phyloP scores from a whole-genome alignment of 2,797 vertebrate species.

The Neomorphus geoffroyi region DNA sequence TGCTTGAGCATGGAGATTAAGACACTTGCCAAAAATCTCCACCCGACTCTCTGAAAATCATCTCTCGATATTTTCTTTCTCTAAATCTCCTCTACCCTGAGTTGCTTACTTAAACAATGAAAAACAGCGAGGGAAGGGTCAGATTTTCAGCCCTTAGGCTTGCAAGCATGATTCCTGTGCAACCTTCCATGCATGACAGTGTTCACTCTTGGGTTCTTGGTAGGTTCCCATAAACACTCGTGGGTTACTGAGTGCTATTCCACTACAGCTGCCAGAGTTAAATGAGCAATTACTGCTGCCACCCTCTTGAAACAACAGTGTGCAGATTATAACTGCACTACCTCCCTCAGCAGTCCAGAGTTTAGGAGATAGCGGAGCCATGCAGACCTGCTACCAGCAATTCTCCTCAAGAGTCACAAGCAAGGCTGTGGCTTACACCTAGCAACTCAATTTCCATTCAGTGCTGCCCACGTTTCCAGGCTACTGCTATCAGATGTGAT shows the following conservation, averaged over 20 bases:
- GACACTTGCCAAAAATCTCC: background rate
- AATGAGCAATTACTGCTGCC: background rate
- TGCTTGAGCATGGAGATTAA: background rate
- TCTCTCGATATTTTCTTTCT: background rate
- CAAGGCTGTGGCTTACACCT: background rate
- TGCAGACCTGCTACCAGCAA: background rate
- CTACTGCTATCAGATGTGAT: too few species aligned
- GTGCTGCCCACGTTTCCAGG: background rate
- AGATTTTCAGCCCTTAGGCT: background rate
- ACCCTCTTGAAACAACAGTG: background rate
- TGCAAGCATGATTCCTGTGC: background rate
- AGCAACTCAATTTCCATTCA: accelerated
- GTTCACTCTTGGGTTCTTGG: background rate
- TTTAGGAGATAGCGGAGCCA: background rate
- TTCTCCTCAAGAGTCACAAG: background rate
- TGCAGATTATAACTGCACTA: background rate
- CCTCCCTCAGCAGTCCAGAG: background rate
- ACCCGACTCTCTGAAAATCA: background rate
- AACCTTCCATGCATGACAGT: accelerated
- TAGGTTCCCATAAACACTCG: background rate
- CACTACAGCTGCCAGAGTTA: background rate
- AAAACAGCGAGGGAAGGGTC: background rate
- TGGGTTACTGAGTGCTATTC: background rate
- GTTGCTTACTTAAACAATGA: background rate
- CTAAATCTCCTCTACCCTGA: background rate